Base-by-base conservation (phyloP, 2,888 invertebrate species). In the Ichneumoninae sp. region DNA sequence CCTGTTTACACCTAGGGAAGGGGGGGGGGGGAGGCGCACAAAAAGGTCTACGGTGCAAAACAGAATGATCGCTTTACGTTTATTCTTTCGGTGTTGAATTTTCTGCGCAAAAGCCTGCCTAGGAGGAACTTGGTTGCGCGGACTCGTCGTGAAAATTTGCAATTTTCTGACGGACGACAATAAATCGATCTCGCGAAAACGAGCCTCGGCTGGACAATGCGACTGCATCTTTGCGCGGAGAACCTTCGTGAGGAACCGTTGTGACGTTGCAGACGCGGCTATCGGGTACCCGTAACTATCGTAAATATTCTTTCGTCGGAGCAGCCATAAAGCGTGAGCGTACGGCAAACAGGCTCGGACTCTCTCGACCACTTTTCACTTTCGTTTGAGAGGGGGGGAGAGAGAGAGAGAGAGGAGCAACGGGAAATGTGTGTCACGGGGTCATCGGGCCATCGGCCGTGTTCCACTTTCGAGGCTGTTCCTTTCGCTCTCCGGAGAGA, bases 391-490 rank as follows among this genome's bases (percentile, higher is more conserved):
- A 88, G 88, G 33, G 74, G 66, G 52, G 0, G 16, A 10, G 44
- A 4, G 16, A 19, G 19, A 19, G 19, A 44, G 71, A 66, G 81
- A 81, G 71, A 81, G 33, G 88, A 89, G 86, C 86, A 54, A 71
- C 83, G 89, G 88, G 89, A 92, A 93, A 93, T 92, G 90, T 92
- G 87, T 91, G 93, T 92, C 93, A 93, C 81, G 90, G 89, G 92
- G 93, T 91, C 93, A 93, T 88, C 91, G 89, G 92, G 93, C 91
- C 92, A 91, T 89, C 92, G 92, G 92, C 92, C 93, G 90, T 91
- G 93, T 93, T 92, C 93, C 90, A 93, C 93, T 92, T 93, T 92
- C 90, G 79, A 88, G 89, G 88, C 60, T 78, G 80, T 85, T 91
- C 91, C 92, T 93, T 90, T 89, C 90, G 89, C 90, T 90, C 87